Evolutionary conservation across 2,888 invertebrate species (phyloP).

Genomic region (Drosophila mulleri): DNA sequence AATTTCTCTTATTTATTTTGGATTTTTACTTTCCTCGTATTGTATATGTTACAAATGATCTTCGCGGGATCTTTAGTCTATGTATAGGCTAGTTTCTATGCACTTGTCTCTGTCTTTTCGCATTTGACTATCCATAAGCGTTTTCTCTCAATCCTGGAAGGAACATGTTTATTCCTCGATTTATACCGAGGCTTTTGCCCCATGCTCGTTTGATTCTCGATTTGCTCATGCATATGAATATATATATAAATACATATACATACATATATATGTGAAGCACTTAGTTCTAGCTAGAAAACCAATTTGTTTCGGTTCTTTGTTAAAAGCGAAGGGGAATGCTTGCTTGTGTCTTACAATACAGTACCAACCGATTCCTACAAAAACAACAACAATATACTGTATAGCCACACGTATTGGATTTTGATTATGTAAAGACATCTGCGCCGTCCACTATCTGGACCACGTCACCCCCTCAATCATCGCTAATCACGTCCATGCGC

Average conservation of each 20-base stretch:
- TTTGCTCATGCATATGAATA: slow-evolving; percentile 27
- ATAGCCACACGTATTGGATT: slow-evolving; percentile 31
- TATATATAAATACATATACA: slow-evolving; percentile 1
- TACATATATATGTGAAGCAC: slow-evolving; percentile 32
- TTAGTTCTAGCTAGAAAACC: slow-evolving; percentile 66
- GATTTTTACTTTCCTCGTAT: slow-evolving; percentile 42
- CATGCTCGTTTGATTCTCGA: slow-evolving; percentile 54
- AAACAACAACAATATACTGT: slow-evolving; percentile 52
- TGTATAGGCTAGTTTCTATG: slow-evolving; percentile 62
- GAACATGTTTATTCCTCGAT: slow-evolving; percentile 46
- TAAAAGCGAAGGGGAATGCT: slow-evolving; percentile 28
- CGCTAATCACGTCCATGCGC: slow-evolving; percentile 84
- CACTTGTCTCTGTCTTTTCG: slow-evolving; percentile 32
- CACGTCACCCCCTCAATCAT: slow-evolving; percentile 78
- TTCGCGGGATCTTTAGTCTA: slow-evolving; percentile 69
- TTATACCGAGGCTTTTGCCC: slow-evolving; percentile 41
- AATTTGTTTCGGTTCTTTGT: slow-evolving; percentile 32
- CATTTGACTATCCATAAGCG: slow-evolving; percentile 27
- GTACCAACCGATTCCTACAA: slow-evolving; percentile 51
- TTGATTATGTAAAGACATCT: slow-evolving; percentile 54
- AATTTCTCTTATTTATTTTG: slow-evolving; percentile 56
- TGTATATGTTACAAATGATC: slow-evolving; percentile 77
- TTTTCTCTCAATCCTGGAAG: slow-evolving; percentile 41
- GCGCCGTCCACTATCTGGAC: slow-evolving; percentile 64
- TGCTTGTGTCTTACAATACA: slow-evolving; percentile 32